phyloP scores from a whole-genome alignment of 2,113 vertebrate species.

The Eptesicus fuscus region DNA sequence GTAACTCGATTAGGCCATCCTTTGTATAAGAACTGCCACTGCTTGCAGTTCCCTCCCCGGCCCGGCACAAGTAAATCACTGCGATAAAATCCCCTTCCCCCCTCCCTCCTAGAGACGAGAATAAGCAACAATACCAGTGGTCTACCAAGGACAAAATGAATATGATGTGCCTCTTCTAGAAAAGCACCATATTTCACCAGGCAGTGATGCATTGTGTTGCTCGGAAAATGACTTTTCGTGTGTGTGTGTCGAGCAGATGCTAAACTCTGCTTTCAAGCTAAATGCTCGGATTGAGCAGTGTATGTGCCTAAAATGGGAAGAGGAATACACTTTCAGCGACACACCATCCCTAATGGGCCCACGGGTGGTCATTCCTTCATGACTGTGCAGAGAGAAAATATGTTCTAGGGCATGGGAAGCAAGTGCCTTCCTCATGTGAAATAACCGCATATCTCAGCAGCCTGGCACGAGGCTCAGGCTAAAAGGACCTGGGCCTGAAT shows the following conservation, averaged over 20 bases:
- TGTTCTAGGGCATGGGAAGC: background rate
- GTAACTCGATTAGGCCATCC: slow-evolving; percentile 82
- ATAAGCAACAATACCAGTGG: slow-evolving; percentile 79
- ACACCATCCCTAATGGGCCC: background rate
- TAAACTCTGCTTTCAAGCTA: background rate
- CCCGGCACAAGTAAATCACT: slow-evolving; percentile 84
- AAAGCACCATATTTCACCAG: slow-evolving; percentile 62
- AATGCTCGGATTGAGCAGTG: background rate
- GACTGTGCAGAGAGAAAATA: background rate
- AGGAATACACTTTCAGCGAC: background rate
- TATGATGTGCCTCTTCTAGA: slow-evolving; percentile 73
- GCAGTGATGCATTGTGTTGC: slow-evolving; percentile 63
- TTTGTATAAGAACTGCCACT: slow-evolving; percentile 77
- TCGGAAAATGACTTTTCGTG: slow-evolving; percentile 67
- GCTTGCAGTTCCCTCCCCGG: slow-evolving; percentile 82
- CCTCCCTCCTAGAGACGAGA: slow-evolving; percentile 64
- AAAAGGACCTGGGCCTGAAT: background rate
- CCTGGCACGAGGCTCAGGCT: background rate
- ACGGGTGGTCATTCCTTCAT: background rate
- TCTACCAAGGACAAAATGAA: slow-evolving; percentile 80
- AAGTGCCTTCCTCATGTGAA: background rate
- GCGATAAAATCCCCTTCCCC: slow-evolving; percentile 79
- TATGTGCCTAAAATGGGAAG: background rate
- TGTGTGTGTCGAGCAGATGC: slow-evolving; percentile 47
- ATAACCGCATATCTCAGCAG: background rate